Evolutionary conservation across 2,113 vertebrate species (phyloP), one percentile per base, ranked within the genome.

Genomic region (Scophthalmus maximus): DNA sequence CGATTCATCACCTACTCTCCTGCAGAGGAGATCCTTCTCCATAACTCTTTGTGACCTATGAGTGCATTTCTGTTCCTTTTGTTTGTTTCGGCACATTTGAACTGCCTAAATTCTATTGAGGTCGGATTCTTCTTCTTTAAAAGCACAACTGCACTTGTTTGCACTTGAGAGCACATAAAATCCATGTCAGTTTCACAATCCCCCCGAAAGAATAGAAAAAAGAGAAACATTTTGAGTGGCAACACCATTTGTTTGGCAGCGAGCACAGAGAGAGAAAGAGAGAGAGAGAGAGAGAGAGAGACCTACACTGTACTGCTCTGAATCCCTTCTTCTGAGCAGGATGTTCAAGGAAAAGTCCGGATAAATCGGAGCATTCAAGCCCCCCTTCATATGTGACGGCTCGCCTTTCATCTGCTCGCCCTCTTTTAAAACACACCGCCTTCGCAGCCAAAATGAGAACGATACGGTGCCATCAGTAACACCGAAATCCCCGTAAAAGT

Each of bases 211-310:
- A 82, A 47, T 42, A 72, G 81, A 78, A 44, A 69, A 34, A 73
- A 30, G 56, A 64, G n/a, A 47, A 64, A n/a, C 7, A 17, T 27
- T 75, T 76, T 92, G 92, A 93, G 85, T 93, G 93, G 83, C 91
- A 94, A 87, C 90, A 89, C 34, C 92, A 93, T 86, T 90, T 93
- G 91, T 89, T 81, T 91, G 88, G 90, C 90, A 93, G 44, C 1
- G 73, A 75, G 51, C 68, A 62, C 68, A 49, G 12, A 64, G 80
- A 85, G 73, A 38, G n/a, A n/a, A n/a, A n/a, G n/a, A n/a, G n/a
- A n/a, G n/a, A n/a, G n/a, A n/a, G n/a, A n/a, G n/a, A n/a, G n/a
- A n/a, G n/a, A 62, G 71, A 49, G 12, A 64, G 80, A 85, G 73
- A 38, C 69, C 27, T 1, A 29, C n/a, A 10, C 47, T 15, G 14